Conservation (phyloP, 2,797 vertebrate species). For the Manis crassicaudata region DNA sequence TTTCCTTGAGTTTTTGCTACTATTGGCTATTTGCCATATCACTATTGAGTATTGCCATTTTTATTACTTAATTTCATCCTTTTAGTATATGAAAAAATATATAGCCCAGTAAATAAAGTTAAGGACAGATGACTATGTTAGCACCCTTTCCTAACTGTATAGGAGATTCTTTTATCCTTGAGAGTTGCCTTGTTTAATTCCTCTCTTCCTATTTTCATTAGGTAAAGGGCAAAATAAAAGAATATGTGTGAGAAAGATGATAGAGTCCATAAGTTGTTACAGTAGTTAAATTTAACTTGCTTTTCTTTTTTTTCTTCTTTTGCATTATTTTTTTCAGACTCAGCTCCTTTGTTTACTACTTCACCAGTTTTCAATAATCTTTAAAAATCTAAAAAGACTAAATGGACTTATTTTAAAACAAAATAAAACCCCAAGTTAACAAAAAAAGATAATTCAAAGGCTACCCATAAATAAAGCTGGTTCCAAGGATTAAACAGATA, state of each 20-base stretch:
- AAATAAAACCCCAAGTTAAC: background rate
- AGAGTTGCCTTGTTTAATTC: background rate
- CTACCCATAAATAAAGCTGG: background rate
- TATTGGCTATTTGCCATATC: background rate
- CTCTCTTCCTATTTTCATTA: background rate
- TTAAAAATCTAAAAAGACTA: background rate
- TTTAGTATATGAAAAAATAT: background rate
- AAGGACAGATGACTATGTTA: background rate
- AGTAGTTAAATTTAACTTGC: background rate
- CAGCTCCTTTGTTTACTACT: background rate
- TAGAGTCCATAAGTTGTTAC: background rate
- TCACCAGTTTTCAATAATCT: background rate
- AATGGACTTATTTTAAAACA: background rate
- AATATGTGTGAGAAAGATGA: background rate
- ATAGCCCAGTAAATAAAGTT: background rate
- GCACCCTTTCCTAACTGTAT: background rate
- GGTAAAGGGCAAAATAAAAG: background rate
- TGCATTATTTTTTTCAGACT: background rate
- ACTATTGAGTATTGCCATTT: background rate
- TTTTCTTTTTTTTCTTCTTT: background rate
- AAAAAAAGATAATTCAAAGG: background rate
- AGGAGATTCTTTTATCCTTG: background rate
- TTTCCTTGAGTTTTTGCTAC: background rate
- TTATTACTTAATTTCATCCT: background rate
- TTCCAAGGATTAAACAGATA: background rate